Conservation (phyloP, 2,888 invertebrate genomes). For the Plagodis dolabraria region DNA sequence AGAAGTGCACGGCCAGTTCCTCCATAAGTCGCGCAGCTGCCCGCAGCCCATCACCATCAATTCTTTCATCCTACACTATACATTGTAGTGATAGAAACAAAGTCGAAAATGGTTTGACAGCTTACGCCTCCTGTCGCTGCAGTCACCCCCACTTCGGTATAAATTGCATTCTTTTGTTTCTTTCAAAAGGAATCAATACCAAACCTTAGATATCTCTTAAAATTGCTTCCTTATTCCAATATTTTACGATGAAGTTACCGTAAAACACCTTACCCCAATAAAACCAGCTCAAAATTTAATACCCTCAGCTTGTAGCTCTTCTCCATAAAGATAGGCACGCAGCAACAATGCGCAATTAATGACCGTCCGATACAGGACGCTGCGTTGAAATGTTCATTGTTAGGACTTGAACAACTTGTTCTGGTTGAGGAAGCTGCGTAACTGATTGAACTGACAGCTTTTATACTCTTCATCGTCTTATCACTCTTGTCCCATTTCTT, state of each 20-base stretch:
- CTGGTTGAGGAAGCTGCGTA: constrained; percentile 2
- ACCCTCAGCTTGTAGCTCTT: not conserved
- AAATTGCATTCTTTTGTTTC: too few species aligned
- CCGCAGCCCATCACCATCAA: too few species aligned
- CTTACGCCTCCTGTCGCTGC: too few species aligned
- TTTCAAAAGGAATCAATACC: too few species aligned
- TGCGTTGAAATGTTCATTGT: constrained; percentile 24
- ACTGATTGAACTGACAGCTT: constrained; percentile 11
- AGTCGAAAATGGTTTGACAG: too few species aligned
- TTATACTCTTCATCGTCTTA: too few species aligned
- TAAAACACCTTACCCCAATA: not conserved
- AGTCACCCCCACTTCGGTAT: too few species aligned
- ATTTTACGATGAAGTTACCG: not conserved
- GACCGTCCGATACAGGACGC: constrained; percentile 14
- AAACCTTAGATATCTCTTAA: not conserved
- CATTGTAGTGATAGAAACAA: too few species aligned
- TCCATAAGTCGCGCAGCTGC: too few species aligned
- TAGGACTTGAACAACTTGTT: constrained; percentile 12
- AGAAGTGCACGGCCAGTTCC: too few species aligned
- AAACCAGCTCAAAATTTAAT: not conserved
- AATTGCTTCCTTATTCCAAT: not conserved
- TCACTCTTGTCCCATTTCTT: too few species aligned
- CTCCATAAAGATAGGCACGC: constrained; percentile 6
- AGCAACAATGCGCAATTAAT: constrained; percentile 20
- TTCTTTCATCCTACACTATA: too few species aligned